A percentile compares a stretch with the other conserved stretches of the same genome.
Evolutionary conservation across 2,888 invertebrate genomes (phyloP).

Genomic region (Gymnocheta viridis): DNA sequence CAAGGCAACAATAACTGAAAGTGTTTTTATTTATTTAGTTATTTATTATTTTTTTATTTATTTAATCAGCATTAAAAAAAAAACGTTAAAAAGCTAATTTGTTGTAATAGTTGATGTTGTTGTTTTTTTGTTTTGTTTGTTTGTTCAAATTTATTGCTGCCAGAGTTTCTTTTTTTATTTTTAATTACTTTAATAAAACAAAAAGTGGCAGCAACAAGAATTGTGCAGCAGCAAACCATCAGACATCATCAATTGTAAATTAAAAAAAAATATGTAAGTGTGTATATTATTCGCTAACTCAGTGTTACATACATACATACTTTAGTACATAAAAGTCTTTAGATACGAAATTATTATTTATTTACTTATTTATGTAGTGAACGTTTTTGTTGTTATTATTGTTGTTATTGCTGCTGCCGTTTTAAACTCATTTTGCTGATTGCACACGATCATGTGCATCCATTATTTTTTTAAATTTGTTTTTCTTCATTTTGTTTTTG

Average conservation of each 20-base stretch:
- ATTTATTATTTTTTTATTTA: background rate
- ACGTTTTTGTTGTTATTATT: background rate
- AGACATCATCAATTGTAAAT: conserved; percentile 51
- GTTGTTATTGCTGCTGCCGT: conserved; percentile 1
- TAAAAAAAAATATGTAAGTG: background rate
- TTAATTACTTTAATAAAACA: conserved; percentile 60
- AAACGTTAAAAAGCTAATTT: conserved; percentile 45
- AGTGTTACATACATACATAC: background rate
- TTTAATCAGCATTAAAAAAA: conserved; percentile 16
- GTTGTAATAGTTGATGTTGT: conserved; percentile 35
- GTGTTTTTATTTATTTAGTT: conserved; percentile 22
- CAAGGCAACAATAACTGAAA: conserved; percentile 55
- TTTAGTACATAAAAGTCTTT: conserved; percentile 26
- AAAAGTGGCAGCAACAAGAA: conserved; percentile 38
- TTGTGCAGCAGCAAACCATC: conserved; percentile 56
- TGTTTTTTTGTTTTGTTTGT: conserved; percentile 26
- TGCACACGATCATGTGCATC: conserved; percentile 68
- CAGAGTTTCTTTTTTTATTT: conserved; percentile 53
- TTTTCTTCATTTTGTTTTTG: conserved; percentile 55
- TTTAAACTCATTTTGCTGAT: conserved; percentile 49
- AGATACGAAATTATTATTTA: conserved; percentile 51
- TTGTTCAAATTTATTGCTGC: conserved; percentile 38
- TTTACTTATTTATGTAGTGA: conserved; percentile 28
- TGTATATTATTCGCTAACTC: conserved; percentile 15
- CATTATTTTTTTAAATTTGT: conserved; percentile 40